Evolutionary conservation across 2,113 vertebrate species (phyloP), one percentile per base, ranked within the genome.

Genomic region (Mugil cephalus): DNA sequence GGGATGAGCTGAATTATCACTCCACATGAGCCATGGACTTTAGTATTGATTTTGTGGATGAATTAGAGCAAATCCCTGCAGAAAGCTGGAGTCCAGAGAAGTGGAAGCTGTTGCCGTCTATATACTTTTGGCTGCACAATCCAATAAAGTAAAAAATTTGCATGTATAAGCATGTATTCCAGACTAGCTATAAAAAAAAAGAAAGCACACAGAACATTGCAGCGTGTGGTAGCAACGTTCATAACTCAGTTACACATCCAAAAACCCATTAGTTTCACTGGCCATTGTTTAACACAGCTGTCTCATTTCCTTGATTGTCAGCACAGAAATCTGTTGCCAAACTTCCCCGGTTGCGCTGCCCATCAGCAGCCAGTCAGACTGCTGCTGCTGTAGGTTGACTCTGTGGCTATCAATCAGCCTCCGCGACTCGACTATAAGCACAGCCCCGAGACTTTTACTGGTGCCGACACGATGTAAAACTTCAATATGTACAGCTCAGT

Each of bases 291-390:
- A 61, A 68, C 46, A 21, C 60, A 55, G 76, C 67, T 60, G 66
- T 70, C 66, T 74, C 15, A 9, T 61, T 65, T 73, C 38, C 39
- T 64, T 58, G 77, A 65, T 80, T 72, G 69, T 81, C 71, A 76
- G 75, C 67, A 51, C n/a, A 24, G 71, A 54, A 39, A 76, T 65
- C 61, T 52, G 63, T 55, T 76, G 79, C 78, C 78, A 74, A 69
- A 50, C 11, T 19, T 58, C 46, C 71, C 43, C 12, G 55, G 36
- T 72, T 24, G 40, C 30, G 6, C 48, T 7, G 60, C 15, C 80
- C 78, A 35, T 66, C 82, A 78, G 56, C 62, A 58, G 65, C 59
- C 69, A 13, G 18, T 51, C 72, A 53, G 63, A 35, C 24, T 30
- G 24, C 36, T 15, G 48, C 75, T 15, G 65, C 55, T 74, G 69